Base-by-base conservation (phyloP, 2,888 invertebrate genomes). In the Leptopilina myrica region DNA sequence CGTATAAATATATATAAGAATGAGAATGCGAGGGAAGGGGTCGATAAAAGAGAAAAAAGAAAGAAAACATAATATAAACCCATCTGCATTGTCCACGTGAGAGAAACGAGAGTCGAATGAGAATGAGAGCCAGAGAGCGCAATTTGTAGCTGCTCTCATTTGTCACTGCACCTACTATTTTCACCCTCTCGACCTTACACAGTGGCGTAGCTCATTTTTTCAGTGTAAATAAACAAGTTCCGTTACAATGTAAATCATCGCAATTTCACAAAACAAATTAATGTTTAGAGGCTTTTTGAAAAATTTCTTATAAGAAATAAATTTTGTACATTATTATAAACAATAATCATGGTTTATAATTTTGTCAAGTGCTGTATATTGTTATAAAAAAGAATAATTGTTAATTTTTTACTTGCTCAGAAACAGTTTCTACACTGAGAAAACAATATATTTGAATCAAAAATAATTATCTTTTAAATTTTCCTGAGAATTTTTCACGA, bases 91-190 rank as follows among this genome's bases (percentile, higher is more conserved):
- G 82, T 79, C 75, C 78, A 78, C 78, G 76, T 79, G 81, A 83
- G 82, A 83, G 81, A 84, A 85, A 87, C 86, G 87, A 88, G 86
- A 86, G 85, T 85, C 84, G 88, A 88, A 88, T 89, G 86, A 86
- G 88, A 89, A 87, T 86, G 88, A 88, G 88, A 88, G 87, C 86
- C 86, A 85, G 88, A 86, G 88, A 88, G 88, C 83, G 88, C 89
- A 90, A 90, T 90, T 89, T 89, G 89, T 88, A 88, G 87, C 87
- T 86, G 88, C 86, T 88, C 89, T 90, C 90, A 89, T 90, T 89
- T 90, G 89, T 90, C 89, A 90, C 88, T 87, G 86, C 86, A 83
- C 85, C 85, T 84, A 85, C 85, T 81, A 85, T 67, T 64, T 76
- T 81, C 69, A 78, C 80, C 65, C 66, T 77, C 66, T 77, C 66